Evolutionary conservation across 2,888 invertebrate genomes (phyloP).

Genomic region (Watsonalla cultraria): DNA sequence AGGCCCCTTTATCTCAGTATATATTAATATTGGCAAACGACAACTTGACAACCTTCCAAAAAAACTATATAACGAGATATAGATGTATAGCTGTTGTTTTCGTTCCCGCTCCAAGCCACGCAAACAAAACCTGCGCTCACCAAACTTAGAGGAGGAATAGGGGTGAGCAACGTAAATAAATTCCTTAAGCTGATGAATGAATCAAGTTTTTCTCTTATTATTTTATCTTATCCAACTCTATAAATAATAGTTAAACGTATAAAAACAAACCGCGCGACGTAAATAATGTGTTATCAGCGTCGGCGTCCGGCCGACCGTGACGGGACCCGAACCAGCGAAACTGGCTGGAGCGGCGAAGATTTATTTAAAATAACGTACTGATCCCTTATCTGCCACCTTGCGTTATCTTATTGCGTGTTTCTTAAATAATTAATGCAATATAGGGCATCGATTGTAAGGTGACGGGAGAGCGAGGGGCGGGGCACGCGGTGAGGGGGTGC

Average conservation of each 20-base stretch:
- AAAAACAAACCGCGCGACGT: constrained; percentile 40
- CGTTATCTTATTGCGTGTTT: constrained; percentile 80
- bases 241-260: constrained; percentile 33
- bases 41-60: constrained; percentile 52
- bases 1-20: constrained; percentile 30
- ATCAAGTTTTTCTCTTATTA: constrained; percentile 31
- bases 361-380: constrained; percentile 66
- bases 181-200: constrained; percentile 30
- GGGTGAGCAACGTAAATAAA: constrained; percentile 26
- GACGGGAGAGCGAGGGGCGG: constrained; percentile 66
- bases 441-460: constrained; percentile 79
- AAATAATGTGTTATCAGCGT: constrained; percentile 53
- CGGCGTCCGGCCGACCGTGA: background rate
- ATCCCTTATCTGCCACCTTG: constrained; percentile 76
- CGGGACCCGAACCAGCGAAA: constrained; percentile 14
- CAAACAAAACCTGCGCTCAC: constrained; percentile 24
- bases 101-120: constrained; percentile 19
- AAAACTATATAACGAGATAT: constrained; percentile 18
- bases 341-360: constrained; percentile 51
- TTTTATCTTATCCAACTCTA: constrained; percentile 25
- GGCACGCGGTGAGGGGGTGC: constrained; percentile 65
- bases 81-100: constrained; percentile 33
- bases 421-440: constrained; percentile 80
- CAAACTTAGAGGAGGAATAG: constrained; percentile 22
- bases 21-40: constrained; percentile 43